A percentile compares a stretch with the other conserved stretches of the same genome.
These are phyloP conservation scores for Goniozus legneri DNA, from an alignment of 1,140 invertebrate genomes.

Conservation along the genomic window DNA sequence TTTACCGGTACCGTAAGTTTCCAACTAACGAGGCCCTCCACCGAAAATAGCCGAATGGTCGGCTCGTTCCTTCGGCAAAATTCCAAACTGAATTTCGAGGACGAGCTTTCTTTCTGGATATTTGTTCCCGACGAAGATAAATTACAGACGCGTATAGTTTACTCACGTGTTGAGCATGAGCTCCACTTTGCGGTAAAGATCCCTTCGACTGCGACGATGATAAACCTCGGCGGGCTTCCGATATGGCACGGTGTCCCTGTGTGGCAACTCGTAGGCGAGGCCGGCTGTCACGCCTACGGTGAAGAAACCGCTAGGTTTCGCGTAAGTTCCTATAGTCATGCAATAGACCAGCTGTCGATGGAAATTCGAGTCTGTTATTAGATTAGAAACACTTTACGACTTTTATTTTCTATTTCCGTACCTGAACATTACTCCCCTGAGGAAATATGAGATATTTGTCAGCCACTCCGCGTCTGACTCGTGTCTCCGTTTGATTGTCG, in stretches of 20 bases:
- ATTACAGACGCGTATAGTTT: no score
- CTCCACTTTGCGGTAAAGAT: conserved; percentile 50
- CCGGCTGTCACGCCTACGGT: conserved; percentile 69
- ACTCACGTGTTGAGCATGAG: conserved; percentile 50
- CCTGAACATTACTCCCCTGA: conserved; percentile 52
- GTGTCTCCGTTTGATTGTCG: no score
- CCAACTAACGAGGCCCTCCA: no score
- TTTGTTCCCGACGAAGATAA: no score
- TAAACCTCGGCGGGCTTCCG: conserved; percentile 46
- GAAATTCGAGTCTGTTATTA: no score
- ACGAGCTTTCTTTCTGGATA: no score
- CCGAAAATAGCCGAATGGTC: no score
- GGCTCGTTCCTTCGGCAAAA: no score
- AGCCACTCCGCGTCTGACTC: conserved; percentile 31
- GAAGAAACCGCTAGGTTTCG: conserved; percentile 59
- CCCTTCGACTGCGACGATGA: conserved; percentile 51
- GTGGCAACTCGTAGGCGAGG: conserved; percentile 70
- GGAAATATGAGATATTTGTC: conserved; percentile 46
- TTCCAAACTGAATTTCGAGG: no score
- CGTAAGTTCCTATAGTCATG: conserved; percentile 57
- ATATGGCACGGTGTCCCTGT: conserved; percentile 40
- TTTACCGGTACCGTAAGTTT: no score
- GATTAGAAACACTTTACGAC: no score
- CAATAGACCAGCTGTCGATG: conserved; percentile 65
- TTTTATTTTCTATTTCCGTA: no score